phyloP scores from a whole-genome alignment of 2,797 vertebrate genomes.

The Bucorvus abyssinicus region DNA sequence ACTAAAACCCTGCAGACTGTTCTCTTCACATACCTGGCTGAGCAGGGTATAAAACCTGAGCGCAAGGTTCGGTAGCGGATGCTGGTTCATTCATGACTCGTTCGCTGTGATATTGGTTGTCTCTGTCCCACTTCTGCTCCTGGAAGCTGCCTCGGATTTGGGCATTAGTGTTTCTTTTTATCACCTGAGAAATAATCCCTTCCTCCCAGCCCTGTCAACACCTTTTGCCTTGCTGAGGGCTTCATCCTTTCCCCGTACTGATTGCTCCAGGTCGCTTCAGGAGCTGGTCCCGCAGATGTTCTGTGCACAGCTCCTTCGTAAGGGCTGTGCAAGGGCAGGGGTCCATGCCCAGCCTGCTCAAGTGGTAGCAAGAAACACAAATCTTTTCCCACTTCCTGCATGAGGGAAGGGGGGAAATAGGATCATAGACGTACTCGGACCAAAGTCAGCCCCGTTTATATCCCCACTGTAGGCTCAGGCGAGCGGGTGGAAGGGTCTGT shows the following conservation, averaged over 20 bases:
- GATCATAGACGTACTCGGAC: fast-evolving
- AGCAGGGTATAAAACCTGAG: background rate
- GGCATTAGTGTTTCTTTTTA: background rate
- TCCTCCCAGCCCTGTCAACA: conserved; percentile 31
- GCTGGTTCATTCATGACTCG: background rate
- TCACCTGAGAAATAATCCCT: conserved; percentile 28
- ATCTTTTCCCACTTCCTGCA: background rate
- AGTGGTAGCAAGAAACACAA: background rate
- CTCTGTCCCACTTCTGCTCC: background rate
- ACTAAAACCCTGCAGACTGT: background rate
- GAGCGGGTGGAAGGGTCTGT: conserved; percentile 61
- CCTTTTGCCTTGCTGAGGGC: conserved; percentile 7
- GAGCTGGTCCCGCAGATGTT: background rate
- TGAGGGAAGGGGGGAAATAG: background rate
- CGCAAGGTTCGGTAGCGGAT: fast-evolving
- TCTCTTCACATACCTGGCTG: background rate
- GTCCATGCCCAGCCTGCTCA: background rate
- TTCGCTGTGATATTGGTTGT: background rate
- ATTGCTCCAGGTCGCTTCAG: conserved; percentile 11
- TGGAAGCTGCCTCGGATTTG: background rate
- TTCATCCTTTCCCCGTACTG: background rate
- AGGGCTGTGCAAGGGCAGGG: background rate
- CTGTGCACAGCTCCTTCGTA: background rate
- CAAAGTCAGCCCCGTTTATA: background rate
- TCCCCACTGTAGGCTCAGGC: conserved; percentile 22